Base-by-base conservation (phyloP, 2,797 vertebrate species). In the Lycodopsis pacificus region DNA sequence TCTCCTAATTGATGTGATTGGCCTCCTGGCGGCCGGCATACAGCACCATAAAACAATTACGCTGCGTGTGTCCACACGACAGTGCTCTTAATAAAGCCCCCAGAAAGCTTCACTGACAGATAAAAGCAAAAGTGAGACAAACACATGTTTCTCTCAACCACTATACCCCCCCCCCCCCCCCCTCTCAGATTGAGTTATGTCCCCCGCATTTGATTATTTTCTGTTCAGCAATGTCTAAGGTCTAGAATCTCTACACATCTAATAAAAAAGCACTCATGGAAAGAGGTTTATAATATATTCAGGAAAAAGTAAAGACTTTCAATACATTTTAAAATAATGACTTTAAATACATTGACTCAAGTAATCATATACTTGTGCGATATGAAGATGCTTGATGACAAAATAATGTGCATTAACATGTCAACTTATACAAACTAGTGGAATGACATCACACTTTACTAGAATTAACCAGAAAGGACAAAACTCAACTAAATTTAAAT, bases 1-100 rank as follows among this genome's bases (percentile, higher is more conserved):
- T 54, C 59, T 79, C 17, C 68, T 86, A 83, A 89, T 86, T 85
- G 88, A 87, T 81, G 77, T 62, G 56, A 79, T 65, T 90, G 87
- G 88, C 86, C 86, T 83, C 69, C 74, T 53, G 69, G 76, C 0
- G 30, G 76, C 57, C 53, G 5, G 73, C 56, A 69, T 67, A 44
- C 65, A 70, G 56, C 20, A 36, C 69, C 56, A 49, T 69, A 54
- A 81, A 80, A 83, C 49, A 58, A 61, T 72, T 25, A 72, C 59
- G 27, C 67, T 22, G 67, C 62, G 58, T 78, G 44, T 81, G 78
- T 66, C 54, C 73, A 70, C 64, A 54, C 19, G 61, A 48, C 49
- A 30, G 66, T 25, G 34, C 53, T 56, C 72, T 68, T 78, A 81
- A 86, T 85, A 83, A 82, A 88, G 78, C 78, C 76, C 42, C 15